These are phyloP conservation scores for Philopedon plagiatum DNA, from an alignment of 2,888 invertebrate species.

Conservation along the genomic window DNA sequence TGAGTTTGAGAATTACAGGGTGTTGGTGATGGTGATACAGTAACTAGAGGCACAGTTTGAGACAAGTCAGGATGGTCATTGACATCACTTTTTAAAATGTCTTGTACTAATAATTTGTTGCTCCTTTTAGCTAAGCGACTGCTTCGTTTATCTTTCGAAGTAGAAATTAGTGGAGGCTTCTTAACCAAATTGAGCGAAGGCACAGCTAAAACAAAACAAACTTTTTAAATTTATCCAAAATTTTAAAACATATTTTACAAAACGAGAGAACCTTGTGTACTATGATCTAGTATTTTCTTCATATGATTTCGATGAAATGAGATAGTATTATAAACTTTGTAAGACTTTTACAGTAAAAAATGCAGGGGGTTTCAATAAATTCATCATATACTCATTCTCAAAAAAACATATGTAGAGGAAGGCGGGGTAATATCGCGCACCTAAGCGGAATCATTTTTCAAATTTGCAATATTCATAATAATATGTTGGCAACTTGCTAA, in stretches of 20 bases:
- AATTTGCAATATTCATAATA: no score
- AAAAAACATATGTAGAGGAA: background rate
- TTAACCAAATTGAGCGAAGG: conserved; percentile 17
- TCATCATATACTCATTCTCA: background rate
- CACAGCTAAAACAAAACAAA: conserved; percentile 26
- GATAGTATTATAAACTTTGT: no score
- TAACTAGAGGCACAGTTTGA: background rate
- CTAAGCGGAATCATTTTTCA: no score
- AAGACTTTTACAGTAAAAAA: background rate
- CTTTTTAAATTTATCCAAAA: conserved; percentile 1
- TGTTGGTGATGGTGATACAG: background rate
- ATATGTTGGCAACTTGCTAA: no score
- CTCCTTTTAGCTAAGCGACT: background rate
- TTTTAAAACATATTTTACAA: background rate
- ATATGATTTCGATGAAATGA: background rate
- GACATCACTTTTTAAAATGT: conserved; percentile 17
- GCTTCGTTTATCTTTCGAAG: background rate
- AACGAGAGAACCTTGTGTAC: background rate
- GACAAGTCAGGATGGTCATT: conserved; percentile 2
- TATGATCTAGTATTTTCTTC: background rate
- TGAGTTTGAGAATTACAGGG: conserved; percentile 1
- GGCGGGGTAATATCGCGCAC: background rate
- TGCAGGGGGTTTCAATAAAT: no score
- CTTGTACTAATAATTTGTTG: conserved; percentile 10
- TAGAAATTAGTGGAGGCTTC: conserved; percentile 5